These are phyloP conservation scores for Pentalonia nigronervosa DNA, from an alignment of 1,140 invertebrate species.

Conservation along the genomic window DNA sequence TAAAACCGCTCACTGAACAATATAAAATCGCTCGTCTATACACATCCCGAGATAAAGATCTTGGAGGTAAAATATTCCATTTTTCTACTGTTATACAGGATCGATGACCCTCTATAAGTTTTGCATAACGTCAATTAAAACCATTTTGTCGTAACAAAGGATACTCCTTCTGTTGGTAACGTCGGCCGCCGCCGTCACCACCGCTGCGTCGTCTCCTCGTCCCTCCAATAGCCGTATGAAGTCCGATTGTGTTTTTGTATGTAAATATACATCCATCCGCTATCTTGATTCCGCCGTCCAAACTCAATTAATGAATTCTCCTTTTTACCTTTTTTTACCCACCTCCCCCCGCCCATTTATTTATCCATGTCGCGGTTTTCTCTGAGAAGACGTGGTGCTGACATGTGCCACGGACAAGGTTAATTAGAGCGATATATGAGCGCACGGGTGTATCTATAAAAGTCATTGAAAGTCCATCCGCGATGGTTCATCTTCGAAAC, in stretches of 20 bases:
- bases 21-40: not conserved
- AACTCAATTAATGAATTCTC: slow-evolving; percentile 49
- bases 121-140: slow-evolving; percentile 58
- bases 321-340: slow-evolving; percentile 5
- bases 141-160: slow-evolving; percentile 55
- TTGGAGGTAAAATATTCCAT: slow-evolving; percentile 43
- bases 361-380: not conserved
- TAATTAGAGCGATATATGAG: slow-evolving; percentile 39
- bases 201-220: not conserved
- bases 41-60: not conserved
- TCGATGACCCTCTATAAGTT: slow-evolving; percentile 54
- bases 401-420: not conserved
- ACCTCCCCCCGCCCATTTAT: not conserved
- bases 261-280: slow-evolving; percentile 36
- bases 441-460: not conserved
- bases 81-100: slow-evolving; percentile 35
- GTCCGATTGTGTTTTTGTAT: slow-evolving; percentile 57
- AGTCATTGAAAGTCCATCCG: slow-evolving; percentile 29
- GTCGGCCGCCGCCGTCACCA: not conserved
- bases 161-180: slow-evolving; percentile 4
- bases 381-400: not conserved
- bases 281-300: slow-evolving; percentile 36
- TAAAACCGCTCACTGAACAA: not conserved
- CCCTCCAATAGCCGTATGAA: not conserved
- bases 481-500: not conserved